Base-by-base conservation (phyloP, 1,140 invertebrate species). In the Coptotermes formosanus region DNA sequence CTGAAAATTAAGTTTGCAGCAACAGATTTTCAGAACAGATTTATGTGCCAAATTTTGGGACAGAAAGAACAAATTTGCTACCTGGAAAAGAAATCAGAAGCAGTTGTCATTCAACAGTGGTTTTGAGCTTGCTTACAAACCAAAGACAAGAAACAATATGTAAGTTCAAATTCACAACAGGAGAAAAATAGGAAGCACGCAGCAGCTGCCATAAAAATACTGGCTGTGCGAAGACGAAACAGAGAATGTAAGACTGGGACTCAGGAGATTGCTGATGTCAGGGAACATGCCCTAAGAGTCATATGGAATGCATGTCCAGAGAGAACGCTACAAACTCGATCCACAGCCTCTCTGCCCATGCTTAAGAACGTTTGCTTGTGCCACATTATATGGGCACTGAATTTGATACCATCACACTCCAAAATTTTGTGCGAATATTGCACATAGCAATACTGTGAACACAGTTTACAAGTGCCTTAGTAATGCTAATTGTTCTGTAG, bases 151-250 rank as follows among this genome's bases (percentile, higher is more conserved):
- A 4, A 38, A 38, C 38, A 4, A 2, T 38, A 4, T 4, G 4
- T 2, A 38, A 38, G 38, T 38, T 38, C 4, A 38, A 38, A 38
- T 38, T 38, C 38, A 38, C 38, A 2, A 38, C 38, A 38, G 2
- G 38, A 38, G 38, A 2, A 38, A 38, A 2, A 38, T 38, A 38
- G 38, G 38, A 38, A 38, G 38, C 45, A 48, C 84, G 82, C 88
- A 86, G 75, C 55, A n/a, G 93, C 94, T 3, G 94, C 94, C 44
- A 91, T 90, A 0, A 92, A 92, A 87, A 95, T 96, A 87, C 87
- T 93, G 92, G 91, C 94, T n/a, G 87, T 91, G n/a, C 95, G 94
- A 93, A 93, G 93, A 85, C 94, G 94, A 3, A 92, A 94, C 88
- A 89, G 86, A 25, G 89, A 91, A 23, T 91, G 94, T 19, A 88